Evolutionary conservation across 1,140 invertebrate species (phyloP), one percentile per base, ranked within the genome.

Genomic region (Asbolus verrucosus): DNA sequence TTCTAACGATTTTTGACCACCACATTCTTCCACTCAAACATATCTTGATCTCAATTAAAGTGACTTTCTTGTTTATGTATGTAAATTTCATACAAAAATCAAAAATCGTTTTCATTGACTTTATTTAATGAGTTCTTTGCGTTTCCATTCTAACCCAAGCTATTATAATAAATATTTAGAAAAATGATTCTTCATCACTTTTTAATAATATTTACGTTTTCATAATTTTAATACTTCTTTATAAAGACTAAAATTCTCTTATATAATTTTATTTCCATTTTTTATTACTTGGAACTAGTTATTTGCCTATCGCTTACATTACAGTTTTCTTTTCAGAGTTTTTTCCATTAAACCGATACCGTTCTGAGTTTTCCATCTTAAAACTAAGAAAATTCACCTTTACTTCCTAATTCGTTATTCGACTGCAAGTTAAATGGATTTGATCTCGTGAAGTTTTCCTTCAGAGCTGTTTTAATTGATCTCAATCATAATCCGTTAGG

Each of bases 361-460:
- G 27, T 54, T 54, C 11, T 21, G 46, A 27, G 24, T 54, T 54
- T 54, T 21, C 18, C 6, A n/a, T n/a, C n/a, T n/a, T n/a, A n/a
- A n/a, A n/a, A n/a, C n/a, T 8, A 27, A n/a, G 18, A 27, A 21
- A 54, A 54, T 27, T 54, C 46, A 54, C 46, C 46, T 54, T 54
- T 54, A 54, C 46, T 15, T 13, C 9, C 6, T 36, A 36, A 11
- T 11, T 36, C n/a, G 33, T n/a, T n/a, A n/a, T n/a, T n/a, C n/a
- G n/a, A n/a, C n/a, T n/a, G 11, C 33, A n/a, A n/a, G 9, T 50
- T 21, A 4, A 8, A 54, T 54, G 46, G 46, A 54, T 54, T 54
- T 54, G 15, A 46, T 46, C 21, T 36, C n/a, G n/a, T 36, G n/a
- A 36, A 4, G 33, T 36, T 54, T 24, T 54, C 27, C 19, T 27